Base-by-base conservation (phyloP, 2,888 invertebrate genomes). In the Limnephilus rhombicus region DNA sequence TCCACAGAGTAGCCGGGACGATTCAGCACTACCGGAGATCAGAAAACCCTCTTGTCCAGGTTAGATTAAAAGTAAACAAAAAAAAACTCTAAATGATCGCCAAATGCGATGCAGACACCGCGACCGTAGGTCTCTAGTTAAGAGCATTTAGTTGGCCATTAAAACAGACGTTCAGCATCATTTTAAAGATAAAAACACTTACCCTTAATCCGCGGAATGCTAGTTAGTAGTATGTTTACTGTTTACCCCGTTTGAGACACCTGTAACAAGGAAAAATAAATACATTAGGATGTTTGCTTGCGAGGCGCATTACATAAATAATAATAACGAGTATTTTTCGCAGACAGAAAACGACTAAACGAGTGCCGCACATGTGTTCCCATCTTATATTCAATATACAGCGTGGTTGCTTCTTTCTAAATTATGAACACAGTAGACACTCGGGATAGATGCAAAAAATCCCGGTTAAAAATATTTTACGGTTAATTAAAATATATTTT, bases 331-430 rank as follows among this genome's bases (percentile, higher is more conserved):
- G 83, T 83, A 83, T 83, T 83, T 37, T 41, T 34, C 83, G 83
- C 83, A 83, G 83, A 83, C 83, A 83, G 37, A 83, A 83, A 83
- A 83, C 18, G 37, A 83, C 37, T 83, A 83, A 34, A 18, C 68
- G 68, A 68, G 68, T 68, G 68, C 37, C n/a, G 83, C 83, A 83
- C 83, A 83, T 83, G 83, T 41, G 83, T 37, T 37, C 12, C 31
- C 37, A 15, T n/a, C 34, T 83, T 24, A 37, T 41, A 83, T 83
- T 34, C 18, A 83, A 9, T 7, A 37, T 83, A 15, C 49, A 37
- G 24, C 83, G 13, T 83, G 83, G 15, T 37, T 24, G 18, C 37
- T 83, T n/a, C 11, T 83, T 37, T 83, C 83, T 41, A 7, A 12
- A 37, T 37, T 83, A 37, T 34, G 24, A 83, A 37, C 7, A 68